phyloP scores from a whole-genome alignment of 1,140 invertebrate genomes.

The Andrena cerasifolii region DNA sequence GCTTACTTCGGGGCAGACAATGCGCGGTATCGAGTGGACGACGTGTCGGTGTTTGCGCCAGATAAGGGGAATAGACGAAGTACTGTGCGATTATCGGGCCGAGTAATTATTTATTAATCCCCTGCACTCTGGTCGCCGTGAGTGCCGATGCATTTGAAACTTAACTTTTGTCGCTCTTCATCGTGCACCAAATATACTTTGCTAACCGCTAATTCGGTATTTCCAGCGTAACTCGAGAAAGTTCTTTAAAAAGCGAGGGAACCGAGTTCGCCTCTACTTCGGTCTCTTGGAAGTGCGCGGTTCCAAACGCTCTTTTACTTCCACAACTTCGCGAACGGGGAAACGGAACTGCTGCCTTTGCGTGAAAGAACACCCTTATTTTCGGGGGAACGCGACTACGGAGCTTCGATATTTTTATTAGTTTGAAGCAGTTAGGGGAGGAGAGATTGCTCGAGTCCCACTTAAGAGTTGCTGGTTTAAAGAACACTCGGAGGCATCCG shows the following conservation, averaged over 20 bases:
- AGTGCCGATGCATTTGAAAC: not conserved
- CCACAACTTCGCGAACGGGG: not conserved
- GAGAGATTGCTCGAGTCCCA: constrained; percentile 23
- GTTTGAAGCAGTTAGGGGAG: not conserved
- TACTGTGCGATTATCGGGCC: constrained; percentile 11
- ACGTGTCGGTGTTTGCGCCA: not conserved
- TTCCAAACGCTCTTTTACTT: not conserved
- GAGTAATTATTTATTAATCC: constrained; percentile 32
- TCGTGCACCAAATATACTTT: not conserved
- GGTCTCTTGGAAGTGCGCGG: too few relatives aligned
- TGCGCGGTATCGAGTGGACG: too few relatives aligned
- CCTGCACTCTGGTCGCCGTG: not conserved
- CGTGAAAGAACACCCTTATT: not conserved
- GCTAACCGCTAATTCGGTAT: not conserved
- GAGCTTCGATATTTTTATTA: not conserved
- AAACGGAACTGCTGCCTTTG: not conserved
- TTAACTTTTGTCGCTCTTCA: not conserved
- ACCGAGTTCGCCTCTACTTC: not conserved
- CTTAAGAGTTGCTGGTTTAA: constrained; percentile 24
- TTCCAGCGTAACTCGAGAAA: not conserved
- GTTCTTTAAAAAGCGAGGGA: not conserved
- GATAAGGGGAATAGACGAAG: constrained; percentile 25
- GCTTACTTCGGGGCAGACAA: not conserved
- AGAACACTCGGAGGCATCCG: constrained; percentile 6
- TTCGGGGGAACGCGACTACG: not conserved